Evolutionary conservation across 2,797 vertebrate species (phyloP), one percentile per base, ranked within the genome.

Genomic region (Phoeniculus purpureus): DNA sequence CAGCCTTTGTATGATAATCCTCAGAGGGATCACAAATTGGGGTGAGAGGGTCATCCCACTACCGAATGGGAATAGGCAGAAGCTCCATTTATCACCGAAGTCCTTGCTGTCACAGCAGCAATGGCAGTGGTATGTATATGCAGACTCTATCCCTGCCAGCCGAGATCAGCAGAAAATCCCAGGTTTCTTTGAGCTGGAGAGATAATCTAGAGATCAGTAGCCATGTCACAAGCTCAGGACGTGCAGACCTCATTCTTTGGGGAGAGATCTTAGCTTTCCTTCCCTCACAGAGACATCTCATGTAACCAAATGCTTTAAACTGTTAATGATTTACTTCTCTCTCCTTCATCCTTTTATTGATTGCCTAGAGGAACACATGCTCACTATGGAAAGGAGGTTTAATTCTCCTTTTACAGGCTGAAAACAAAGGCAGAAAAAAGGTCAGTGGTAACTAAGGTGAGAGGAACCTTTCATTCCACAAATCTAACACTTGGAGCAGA

Each of bases 321-420:
- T 88, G 43, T 8, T 84, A 96, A 92, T 77, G 94, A 95, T 93
- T 92, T 93, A 19, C 45, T n/a, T 43, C 43, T 92, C 27, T 74
- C 61, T 81, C 64, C 82, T 86, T 86, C 25, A 29, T 81, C 54
- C 61, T 87, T 82, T 56, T 75, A 93, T 83, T 83, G 90, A 94
- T 85, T 91, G 73, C 61, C 67, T 75, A 45, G 21, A 88, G 55
- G 34, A 88, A 27, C 37, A 58, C 51, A 71, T 2, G 1, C 43
- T 91, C 0, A 0, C 52, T 72, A 19, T 65, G 55, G 65, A 61
- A 77, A 77, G 51, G 32, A 81, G 58, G 10, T 71, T 31, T 58
- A 87, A 78, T 85, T 91, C 65, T 93, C 59, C 29, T 87, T 93
- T 93, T 89, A 92, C 64, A 79, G 65, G 61, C 55, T 75, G 76